Evolutionary conservation across 1,140 invertebrate genomes (phyloP), one percentile per base, ranked within the genome.

Genomic region (Aradophagus sp.): DNA sequence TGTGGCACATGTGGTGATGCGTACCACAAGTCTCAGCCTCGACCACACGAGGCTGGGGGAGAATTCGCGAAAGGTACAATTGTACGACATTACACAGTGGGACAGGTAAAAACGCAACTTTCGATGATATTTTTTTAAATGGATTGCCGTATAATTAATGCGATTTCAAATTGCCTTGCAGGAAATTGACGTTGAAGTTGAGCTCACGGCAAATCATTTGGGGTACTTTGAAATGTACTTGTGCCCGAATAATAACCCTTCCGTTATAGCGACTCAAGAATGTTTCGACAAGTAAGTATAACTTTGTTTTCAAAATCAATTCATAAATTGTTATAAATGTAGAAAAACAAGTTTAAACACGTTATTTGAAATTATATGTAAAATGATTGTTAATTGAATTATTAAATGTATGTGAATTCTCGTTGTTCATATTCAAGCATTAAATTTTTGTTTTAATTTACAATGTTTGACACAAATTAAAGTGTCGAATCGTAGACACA

Each of bases 1-100:
- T 97, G 96, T 77, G 96, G 96, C 0, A 86, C 95, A 11, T 97
- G 95, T 79, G 96, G 96, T 0, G 96, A 97, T 83, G 89, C 93
- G 2, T 93, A 90, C 76, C 89, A 94, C 45, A 79, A 92, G 0
- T 81, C 89, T 7, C 79, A 85, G 10, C 95, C 95, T 0, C 85
- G 95, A 19, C 91, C 92, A 0, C 95, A 97, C 76, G 96, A 97
- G 85, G 92, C 93, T 0, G 95, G 95, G 1, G 95, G 95, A 2
- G 88, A 91, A 75, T 97, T 89, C 73, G 94, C 91, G 7, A 94
- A 93, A 80, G 95, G 94, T 2, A 93, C 95, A 31, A 93, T 96
- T 23, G 90, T 90, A 0, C 86, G 91, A 16, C 91, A 91, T 61
- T 97, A 96, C 81, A 90, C 89, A 13, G 89, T 91, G 2, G 95